phyloP scores from a whole-genome alignment of 2,113 vertebrate genomes.

The Pungitius pungitius region DNA sequence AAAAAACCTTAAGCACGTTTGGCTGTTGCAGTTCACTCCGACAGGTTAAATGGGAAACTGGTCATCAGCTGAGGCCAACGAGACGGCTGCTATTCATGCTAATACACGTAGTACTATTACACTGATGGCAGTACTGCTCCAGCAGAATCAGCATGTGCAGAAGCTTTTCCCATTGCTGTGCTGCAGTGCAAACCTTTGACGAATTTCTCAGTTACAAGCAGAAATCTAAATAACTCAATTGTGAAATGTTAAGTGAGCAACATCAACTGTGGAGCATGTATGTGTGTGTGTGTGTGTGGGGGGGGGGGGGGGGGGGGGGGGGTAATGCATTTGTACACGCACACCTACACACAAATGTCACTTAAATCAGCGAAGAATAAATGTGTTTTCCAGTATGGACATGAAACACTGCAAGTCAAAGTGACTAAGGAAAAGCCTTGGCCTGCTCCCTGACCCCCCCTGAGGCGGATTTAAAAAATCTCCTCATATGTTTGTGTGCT shows the following conservation, averaged over 20 bases:
- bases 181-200: slow-evolving; percentile 1
- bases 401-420: not conserved
- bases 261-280: slow-evolving; percentile 1
- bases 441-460: not conserved
- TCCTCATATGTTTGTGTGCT: slow-evolving; percentile 14
- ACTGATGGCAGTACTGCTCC: not conserved
- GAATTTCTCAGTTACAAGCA: slow-evolving; percentile 26
- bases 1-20: not conserved
- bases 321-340: slow-evolving; percentile 1
- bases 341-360: not conserved
- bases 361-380: not conserved
- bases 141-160: not conserved
- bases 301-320: not conserved
- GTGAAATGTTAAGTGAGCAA: slow-evolving; percentile 43
- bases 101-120: not conserved
- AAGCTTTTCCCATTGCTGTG: not conserved
- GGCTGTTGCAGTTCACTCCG: not conserved
- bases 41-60: not conserved
- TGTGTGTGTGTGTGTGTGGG: not conserved
- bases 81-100: not conserved
- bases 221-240: slow-evolving; percentile 27
- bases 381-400: not conserved
- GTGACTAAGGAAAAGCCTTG: not conserved
- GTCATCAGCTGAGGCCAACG: not conserved
- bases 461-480: not conserved